phyloP scores from a whole-genome alignment of 2,888 invertebrate species.

The Anaspis maculata region DNA sequence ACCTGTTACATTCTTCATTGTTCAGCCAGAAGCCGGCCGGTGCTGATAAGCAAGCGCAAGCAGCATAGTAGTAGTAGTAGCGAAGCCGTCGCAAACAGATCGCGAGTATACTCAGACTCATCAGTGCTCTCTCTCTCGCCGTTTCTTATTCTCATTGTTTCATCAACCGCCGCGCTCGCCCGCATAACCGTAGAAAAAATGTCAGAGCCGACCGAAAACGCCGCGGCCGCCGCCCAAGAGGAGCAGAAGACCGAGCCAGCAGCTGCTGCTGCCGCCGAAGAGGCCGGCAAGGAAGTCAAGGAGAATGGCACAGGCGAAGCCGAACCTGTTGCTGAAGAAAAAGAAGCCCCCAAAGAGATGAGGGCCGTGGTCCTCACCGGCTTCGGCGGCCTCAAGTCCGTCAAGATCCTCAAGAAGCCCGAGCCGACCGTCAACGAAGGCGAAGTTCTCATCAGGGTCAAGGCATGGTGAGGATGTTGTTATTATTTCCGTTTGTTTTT shows the following conservation, averaged over 20 bases:
- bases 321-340: conserved; percentile 35
- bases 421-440: conserved; percentile 64
- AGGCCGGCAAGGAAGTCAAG: conserved; percentile 31
- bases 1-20: conserved; percentile 35
- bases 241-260: conserved; percentile 28
- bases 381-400: conserved; percentile 78
- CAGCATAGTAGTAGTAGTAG: conserved; percentile 3
- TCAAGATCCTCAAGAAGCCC: conserved; percentile 74
- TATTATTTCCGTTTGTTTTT: conserved; percentile 3
- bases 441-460: conserved; percentile 74
- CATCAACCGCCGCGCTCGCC: conserved; percentile 10
- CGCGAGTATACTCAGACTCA: too few species aligned
- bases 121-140: too few species aligned
- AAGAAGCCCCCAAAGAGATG: conserved; percentile 69
- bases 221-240: conserved; percentile 17
- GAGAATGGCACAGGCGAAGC: conserved; percentile 43
- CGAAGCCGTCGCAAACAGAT: conserved; percentile 8
- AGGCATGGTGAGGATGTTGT: conserved; percentile 83
- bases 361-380: conserved; percentile 75
- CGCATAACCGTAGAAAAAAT: conserved; percentile 17
- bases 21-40: conserved; percentile 30
- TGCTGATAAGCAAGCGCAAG: too few species aligned
- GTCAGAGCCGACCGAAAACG: conserved; percentile 29
- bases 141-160: conserved; percentile 6
- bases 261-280: conserved; percentile 20